These are phyloP conservation scores for Drosophila arawakana DNA, from an alignment of 1,140 invertebrate species.

Conservation along the genomic window DNA sequence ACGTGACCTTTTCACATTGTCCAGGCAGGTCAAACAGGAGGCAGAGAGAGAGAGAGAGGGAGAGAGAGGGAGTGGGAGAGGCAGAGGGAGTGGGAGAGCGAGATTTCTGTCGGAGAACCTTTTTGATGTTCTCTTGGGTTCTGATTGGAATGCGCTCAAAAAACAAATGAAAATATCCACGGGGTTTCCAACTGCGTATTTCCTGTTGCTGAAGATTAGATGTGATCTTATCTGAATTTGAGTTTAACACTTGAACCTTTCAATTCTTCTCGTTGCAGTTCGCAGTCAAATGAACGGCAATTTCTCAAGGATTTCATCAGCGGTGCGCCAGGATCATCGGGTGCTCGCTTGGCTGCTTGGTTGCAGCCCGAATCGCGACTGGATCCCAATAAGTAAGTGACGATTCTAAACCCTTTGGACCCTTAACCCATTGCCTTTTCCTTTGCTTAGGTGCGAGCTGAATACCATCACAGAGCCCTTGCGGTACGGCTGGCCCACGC, in stretches of 20 bases:
- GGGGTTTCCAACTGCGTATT: not conserved
- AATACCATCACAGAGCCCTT: conserved; percentile 91
- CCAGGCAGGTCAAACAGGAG: conserved; percentile 12
- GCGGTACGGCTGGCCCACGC: conserved; percentile 92
- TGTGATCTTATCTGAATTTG: not conserved
- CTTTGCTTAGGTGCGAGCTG: conserved; percentile 88
- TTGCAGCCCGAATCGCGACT: conserved; percentile 96
- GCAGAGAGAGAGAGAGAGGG: not conserved
- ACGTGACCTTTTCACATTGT: conserved; percentile 28
- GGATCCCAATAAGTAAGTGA: conserved; percentile 89
- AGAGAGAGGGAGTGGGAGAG: not conserved
- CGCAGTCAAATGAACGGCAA: conserved; percentile 95
- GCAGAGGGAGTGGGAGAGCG: conserved; percentile 1
- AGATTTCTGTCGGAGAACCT: not conserved
- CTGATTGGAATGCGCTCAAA: conserved; percentile 24
- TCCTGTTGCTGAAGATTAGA: not conserved
- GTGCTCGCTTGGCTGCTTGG: conserved; percentile 96
- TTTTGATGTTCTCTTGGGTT: conserved; percentile 19
- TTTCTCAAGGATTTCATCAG: conserved; percentile 97
- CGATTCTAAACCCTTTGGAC: no score
- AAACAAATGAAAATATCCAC: not conserved
- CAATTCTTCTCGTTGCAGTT: conserved; percentile 84
- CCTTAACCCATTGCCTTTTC: not conserved
- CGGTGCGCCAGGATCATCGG: conserved; percentile 93
- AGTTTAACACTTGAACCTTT: not conserved